These are phyloP conservation scores for Dryadula phaetusa DNA, from an alignment of 2,888 invertebrate species.

Conservation along the genomic window DNA sequence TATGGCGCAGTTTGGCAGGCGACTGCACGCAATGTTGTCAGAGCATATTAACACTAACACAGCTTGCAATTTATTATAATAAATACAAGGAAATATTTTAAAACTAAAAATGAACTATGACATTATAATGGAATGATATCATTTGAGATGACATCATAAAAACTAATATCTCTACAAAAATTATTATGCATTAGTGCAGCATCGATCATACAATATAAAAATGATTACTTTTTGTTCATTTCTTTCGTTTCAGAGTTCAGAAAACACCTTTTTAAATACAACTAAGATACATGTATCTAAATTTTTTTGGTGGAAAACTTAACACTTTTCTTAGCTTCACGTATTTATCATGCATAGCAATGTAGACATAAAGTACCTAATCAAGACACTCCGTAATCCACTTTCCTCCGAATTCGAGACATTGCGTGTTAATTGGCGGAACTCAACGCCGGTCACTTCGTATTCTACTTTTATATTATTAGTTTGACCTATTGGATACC, in stretches of 20 bases:
- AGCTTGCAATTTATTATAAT: neutral
- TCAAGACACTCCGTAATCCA: no score
- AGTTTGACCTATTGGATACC: neutral
- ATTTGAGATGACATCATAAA: constrained; percentile 57
- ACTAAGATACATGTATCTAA: neutral
- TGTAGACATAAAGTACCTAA: no score
- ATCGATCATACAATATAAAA: constrained; percentile 25
- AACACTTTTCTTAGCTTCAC: no score
- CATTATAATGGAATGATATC: constrained; percentile 53
- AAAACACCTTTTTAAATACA: neutral
- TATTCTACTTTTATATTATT: no score
- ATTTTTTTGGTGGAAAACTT: no score
- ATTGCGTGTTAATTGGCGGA: no score
- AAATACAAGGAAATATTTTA: constrained; percentile 3
- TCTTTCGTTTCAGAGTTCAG: neutral
- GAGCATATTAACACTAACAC: neutral
- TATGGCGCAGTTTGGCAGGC: neutral
- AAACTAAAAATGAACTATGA: constrained; percentile 22
- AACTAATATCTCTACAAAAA: constrained; percentile 21
- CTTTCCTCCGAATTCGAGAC: no score
- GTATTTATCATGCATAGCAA: no score
- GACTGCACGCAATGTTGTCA: neutral
- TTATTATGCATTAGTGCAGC: neutral
- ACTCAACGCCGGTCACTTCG: no score
- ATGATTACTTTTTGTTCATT: constrained; percentile 14